Percentiles rank a stretch among this genome's conserved stretches.
phyloP scores from a whole-genome alignment of 1,140 invertebrate species.

The Trachymyrmex cornetzi region DNA sequence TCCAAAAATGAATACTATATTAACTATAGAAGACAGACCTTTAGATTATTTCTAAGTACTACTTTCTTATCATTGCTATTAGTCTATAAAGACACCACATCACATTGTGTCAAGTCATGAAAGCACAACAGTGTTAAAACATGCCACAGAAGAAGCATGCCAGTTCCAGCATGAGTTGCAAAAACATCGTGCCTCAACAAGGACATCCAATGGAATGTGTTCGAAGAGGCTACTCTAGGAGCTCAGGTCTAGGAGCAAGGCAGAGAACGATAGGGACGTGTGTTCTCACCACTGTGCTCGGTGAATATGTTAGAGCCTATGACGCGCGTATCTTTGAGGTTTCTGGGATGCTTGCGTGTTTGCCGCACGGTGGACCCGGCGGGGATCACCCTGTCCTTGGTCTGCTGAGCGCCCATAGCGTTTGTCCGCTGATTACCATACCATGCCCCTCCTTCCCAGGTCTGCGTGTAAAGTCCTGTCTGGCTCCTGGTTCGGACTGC shows the following conservation, averaged over 20 bases:
- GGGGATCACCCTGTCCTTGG: constrained; percentile 92
- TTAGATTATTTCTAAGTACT: neutral
- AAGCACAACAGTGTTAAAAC: neutral
- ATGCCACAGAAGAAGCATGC: neutral
- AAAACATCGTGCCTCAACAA: neutral
- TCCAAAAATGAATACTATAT: no score
- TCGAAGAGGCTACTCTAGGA: neutral
- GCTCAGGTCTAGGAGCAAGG: constrained; percentile 8
- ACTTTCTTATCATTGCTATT: neutral
- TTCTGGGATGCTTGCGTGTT: constrained; percentile 90
- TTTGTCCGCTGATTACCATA: constrained; percentile 79
- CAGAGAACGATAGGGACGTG: constrained; percentile 55
- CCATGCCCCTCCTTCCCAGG: constrained; percentile 78
- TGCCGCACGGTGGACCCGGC: constrained; percentile 90
- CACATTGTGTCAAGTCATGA: neutral
- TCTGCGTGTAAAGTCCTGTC: neutral
- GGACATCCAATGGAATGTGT: neutral
- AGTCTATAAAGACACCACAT: neutral
- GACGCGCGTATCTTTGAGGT: constrained; percentile 92
- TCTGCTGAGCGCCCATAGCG: constrained; percentile 95
- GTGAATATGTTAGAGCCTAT: constrained; percentile 96
- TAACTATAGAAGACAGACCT: no score
- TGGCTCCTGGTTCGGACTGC: neutral
- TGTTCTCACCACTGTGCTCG: constrained; percentile 93
- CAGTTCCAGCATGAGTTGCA: neutral